A percentile compares a stretch with the other conserved stretches of the same genome.
Evolutionary conservation across 2,113 vertebrate genomes (phyloP).

Genomic region (Cercocebus atys): DNA sequence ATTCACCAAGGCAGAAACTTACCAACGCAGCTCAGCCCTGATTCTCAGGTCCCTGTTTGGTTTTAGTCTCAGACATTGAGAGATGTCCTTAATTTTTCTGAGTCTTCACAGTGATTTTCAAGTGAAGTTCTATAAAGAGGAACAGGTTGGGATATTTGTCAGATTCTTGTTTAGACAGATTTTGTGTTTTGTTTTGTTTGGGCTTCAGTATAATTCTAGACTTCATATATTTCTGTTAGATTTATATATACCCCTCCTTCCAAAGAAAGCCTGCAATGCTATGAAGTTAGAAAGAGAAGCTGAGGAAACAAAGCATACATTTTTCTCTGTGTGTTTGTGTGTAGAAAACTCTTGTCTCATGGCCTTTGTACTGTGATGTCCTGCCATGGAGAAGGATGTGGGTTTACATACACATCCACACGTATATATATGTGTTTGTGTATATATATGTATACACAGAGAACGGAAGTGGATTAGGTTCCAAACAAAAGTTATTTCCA

Average conservation of each 20-base stretch:
- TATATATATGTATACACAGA: not conserved
- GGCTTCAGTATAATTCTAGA: not conserved
- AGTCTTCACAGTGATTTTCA: not conserved
- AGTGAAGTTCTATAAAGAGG: not conserved
- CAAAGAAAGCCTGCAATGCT: not conserved
- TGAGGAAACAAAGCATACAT: not conserved
- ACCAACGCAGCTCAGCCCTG: not conserved
- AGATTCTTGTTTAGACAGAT: not conserved
- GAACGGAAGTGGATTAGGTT: conserved; percentile 19
- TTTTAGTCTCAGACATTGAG: not conserved
- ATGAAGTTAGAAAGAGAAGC: not conserved
- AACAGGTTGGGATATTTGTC: not conserved
- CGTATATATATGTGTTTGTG: not conserved
- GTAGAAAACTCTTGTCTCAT: not conserved
- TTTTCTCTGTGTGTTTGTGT: not conserved
- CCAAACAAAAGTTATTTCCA: conserved; percentile 58
- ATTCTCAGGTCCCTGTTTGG: not conserved
- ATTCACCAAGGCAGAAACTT: not conserved
- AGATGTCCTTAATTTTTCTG: not conserved
- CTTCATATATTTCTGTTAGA: not conserved
- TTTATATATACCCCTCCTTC: not conserved
- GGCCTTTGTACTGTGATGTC: not conserved
- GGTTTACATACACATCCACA: not conserved
- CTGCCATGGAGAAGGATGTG: not conserved
- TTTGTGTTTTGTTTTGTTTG: conserved; percentile 20